phyloP scores from a whole-genome alignment of 2,888 invertebrate genomes.

The Latrodectus hesperus region DNA sequence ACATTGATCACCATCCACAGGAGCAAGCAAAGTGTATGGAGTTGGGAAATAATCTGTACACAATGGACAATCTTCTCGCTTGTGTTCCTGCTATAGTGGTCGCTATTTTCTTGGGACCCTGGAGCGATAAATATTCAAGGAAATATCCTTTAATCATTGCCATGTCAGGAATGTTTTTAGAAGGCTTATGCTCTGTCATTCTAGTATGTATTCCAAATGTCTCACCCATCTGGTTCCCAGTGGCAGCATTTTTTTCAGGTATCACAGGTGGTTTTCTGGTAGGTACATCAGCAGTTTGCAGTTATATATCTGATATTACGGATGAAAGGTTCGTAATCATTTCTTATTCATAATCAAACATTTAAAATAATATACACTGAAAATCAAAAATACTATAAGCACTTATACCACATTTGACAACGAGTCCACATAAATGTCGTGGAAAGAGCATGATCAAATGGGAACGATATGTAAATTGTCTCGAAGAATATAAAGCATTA shows the following conservation, averaged over 20 bases:
- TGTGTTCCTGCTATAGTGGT: constrained; percentile 38
- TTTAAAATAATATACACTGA: no score
- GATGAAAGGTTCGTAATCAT: constrained; percentile 37
- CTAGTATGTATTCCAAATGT: constrained; percentile 6
- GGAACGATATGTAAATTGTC: no score
- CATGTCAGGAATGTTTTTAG: constrained; percentile 21
- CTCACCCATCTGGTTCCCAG: constrained; percentile 32
- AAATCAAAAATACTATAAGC: no score
- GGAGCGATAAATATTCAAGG: constrained; percentile 59
- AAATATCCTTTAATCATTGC: constrained; percentile 50
- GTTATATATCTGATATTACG: constrained; percentile 52
- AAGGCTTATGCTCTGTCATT: neutral
- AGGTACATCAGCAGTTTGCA: constrained; percentile 21
- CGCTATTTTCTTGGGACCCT: constrained; percentile 58
- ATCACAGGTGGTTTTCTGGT: constrained; percentile 54
- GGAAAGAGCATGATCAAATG: no score
- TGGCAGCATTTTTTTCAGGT: constrained; percentile 28
- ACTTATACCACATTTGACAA: no score
- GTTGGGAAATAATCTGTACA: constrained; percentile 42
- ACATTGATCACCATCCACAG: constrained; percentile 1
- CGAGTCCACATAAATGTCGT: no score
- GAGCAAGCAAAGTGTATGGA: constrained; percentile 8
- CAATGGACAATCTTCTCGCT: constrained; percentile 17
- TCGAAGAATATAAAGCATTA: no score
- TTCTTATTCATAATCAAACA: no score